Evolutionary conservation across 2,888 invertebrate genomes (phyloP).

Genomic region (Synergus laeviventris): DNA sequence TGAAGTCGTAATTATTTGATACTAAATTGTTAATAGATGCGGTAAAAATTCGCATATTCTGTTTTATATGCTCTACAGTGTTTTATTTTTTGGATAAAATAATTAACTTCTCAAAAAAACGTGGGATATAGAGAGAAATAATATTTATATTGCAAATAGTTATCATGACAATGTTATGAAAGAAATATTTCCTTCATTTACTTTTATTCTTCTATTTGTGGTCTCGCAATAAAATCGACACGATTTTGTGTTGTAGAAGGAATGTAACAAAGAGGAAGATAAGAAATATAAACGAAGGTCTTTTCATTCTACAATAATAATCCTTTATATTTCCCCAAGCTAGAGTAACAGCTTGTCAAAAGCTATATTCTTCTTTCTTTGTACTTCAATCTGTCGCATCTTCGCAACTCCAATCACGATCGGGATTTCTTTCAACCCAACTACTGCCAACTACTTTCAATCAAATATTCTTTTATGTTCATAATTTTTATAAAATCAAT

Average conservation of each 20-base stretch:
- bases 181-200: neutral
- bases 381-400: neutral
- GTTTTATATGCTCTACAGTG: too few species aligned
- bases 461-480: neutral
- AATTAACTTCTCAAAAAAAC: too few species aligned
- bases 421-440: neutral
- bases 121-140: neutral
- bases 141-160: neutral
- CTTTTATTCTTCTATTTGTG: neutral
- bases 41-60: too few species aligned
- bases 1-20: too few species aligned
- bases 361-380: neutral
- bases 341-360: neutral
- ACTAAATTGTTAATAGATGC: too few species aligned
- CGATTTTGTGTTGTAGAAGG: neutral
- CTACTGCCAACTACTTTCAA: neutral
- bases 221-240: constrained; percentile 1
- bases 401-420: neutral
- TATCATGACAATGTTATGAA: neutral
- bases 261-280: neutral
- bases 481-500: neutral
- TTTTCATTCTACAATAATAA: neutral
- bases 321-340: neutral
- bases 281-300: constrained; percentile 5
- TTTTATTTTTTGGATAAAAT: too few species aligned